Conservation (phyloP, 2,888 invertebrate species). For the Trichogramma dendrolimi region DNA sequence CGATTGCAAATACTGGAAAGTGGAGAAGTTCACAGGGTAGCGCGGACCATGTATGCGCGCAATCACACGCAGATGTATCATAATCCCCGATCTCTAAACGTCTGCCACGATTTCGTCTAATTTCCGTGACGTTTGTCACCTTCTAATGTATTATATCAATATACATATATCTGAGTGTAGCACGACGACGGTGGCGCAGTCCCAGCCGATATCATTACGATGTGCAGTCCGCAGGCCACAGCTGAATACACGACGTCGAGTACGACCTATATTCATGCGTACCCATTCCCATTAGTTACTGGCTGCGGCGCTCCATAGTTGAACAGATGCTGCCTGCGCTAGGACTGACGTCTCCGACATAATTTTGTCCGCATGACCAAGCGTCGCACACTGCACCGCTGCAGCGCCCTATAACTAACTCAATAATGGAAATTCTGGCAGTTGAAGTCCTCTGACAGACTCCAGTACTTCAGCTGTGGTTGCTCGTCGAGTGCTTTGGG, state of each 20-base stretch:
- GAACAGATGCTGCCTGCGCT: neutral
- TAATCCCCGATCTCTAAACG: too few species aligned
- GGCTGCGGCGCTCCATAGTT: neutral
- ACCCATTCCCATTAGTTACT: conserved; percentile 17
- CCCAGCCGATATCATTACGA: conserved; percentile 10
- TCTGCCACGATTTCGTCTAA: conserved; percentile 24
- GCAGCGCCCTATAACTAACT: conserved; percentile 13
- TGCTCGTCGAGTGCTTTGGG: too few species aligned
- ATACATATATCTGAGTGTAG: conserved; percentile 21
- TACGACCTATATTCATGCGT: neutral
- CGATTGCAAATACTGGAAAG: too few species aligned
- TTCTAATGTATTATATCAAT: too few species aligned
- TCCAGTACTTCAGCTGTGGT: too few species aligned
- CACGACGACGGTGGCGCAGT: neutral
- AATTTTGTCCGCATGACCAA: conserved; percentile 12
- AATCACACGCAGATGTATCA: too few species aligned
- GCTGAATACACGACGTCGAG: neutral
- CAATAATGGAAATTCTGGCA: conserved; percentile 20
- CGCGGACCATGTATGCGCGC: too few species aligned
- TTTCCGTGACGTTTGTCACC: conserved; percentile 34
- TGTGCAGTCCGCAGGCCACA: neutral
- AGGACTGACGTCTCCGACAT: conserved; percentile 2
- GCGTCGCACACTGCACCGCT: neutral
- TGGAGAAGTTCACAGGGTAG: too few species aligned
- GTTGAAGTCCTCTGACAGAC: neutral